These are phyloP conservation scores for Rana temporaria DNA, from an alignment of 2,113 vertebrate species.

Conservation along the genomic window DNA sequence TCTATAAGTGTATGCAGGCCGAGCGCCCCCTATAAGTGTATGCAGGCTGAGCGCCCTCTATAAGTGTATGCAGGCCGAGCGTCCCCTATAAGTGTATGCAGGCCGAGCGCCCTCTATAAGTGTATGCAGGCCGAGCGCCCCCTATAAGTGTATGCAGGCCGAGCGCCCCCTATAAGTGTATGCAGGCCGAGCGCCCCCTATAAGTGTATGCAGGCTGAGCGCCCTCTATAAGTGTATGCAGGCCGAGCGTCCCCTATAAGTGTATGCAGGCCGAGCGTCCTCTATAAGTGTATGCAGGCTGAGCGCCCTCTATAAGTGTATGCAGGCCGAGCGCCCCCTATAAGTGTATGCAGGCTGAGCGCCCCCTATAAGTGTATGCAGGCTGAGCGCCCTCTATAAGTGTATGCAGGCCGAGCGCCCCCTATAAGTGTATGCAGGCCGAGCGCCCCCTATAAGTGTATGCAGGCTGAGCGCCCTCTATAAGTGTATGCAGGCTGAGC, in stretches of 20 bases:
- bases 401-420: no score
- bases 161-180: no score
- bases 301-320: no score
- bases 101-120: background rate
- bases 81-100: background rate
- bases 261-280: background rate
- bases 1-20: no score
- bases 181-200: no score
- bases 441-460: background rate
- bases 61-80: no score
- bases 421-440: background rate
- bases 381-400: background rate
- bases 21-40: background rate
- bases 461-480: background rate
- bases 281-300: background rate
- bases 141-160: background rate
- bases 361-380: background rate
- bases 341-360: slow-evolving; percentile 8
- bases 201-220: slow-evolving; percentile 8
- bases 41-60: background rate
- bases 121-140: no score
- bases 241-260: background rate
- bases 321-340: no score
- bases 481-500: no score
- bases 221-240: no score